Base-by-base conservation (phyloP, 30 jellyfish, hydroid and myxozoan species). In the Aurelia sp. region DNA sequence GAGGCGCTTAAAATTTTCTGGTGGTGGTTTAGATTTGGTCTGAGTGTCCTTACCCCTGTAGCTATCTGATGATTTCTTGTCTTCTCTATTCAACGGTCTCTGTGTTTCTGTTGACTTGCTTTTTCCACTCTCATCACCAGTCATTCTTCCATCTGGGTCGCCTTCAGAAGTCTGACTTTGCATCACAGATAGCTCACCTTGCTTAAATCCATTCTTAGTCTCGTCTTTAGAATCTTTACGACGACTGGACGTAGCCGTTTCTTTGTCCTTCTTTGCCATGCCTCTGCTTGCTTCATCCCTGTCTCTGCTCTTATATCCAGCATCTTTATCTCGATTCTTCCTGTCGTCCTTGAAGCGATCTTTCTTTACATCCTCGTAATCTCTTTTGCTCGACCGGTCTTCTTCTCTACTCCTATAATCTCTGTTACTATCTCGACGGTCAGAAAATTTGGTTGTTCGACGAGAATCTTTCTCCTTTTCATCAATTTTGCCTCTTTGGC, bases 1-100 rank as follows among this genome's bases (percentile, higher is more conserved):
- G 40, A 86, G 90, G 44, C 85, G 89, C 20, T 68, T 86, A 71
- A 86, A 86, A 41, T 86, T 86, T 33, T 80, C 92, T 5, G 89
- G 22, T 48, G 68, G 75, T 15, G 90, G 76, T 47, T 41, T 60
- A 22, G 87, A 38, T 41, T 22, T 67, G 33, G 31, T n/a, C 15
- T 8, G 40, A 12, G 44, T 31, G 24, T 52, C 82, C 18, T 40
- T 61, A 9, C 63, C 47, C 55, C 48, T 67, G 16, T 22, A 27
- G 19, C 55, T 44, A 24, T 84, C 81, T 4, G 61, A 31, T 2
- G 68, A 41, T 47, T 70, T 72, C 24, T 79, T 76, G 27, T 80
- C 89, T n/a, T 72, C 91, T 71, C 74, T 79, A 3, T 48, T 77
- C 7, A 8, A 76, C 6, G 63, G 8, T 35, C 84, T 35, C 27